These are phyloP conservation scores for Drosophila koepferae DNA, from an alignment of 2,888 invertebrate species.

Conservation along the genomic window DNA sequence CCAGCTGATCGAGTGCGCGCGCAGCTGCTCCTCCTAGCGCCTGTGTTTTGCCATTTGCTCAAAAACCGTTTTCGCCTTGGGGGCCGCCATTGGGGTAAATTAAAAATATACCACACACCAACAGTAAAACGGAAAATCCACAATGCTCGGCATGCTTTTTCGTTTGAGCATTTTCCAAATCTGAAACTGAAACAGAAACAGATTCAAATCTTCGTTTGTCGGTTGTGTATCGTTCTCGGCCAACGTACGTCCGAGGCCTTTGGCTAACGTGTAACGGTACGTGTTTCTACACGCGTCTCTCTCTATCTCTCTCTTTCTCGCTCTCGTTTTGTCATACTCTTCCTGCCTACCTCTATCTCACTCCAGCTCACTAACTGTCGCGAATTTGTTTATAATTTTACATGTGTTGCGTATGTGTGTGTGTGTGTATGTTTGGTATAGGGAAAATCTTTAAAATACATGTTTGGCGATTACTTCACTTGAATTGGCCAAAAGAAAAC, in stretches of 20 bases:
- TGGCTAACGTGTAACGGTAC: conserved; percentile 73
- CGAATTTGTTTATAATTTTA: conserved; percentile 75
- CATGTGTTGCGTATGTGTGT: conserved; percentile 20
- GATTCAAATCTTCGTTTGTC: conserved; percentile 84
- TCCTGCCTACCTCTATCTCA: conserved; percentile 16
- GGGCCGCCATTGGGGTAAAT: conserved; percentile 62
- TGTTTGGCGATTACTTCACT: conserved; percentile 45
- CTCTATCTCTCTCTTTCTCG: conserved; percentile 8
- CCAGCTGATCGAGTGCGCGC: conserved; percentile 61
- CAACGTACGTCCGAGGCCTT: conserved; percentile 45
- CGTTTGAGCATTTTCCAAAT: conserved; percentile 59
- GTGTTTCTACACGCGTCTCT: conserved; percentile 46
- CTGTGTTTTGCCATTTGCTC: conserved; percentile 63
- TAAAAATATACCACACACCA: conserved; percentile 64
- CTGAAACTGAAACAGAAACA: conserved; percentile 72
- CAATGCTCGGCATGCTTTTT: conserved; percentile 41
- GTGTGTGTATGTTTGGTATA: conserved; percentile 35
- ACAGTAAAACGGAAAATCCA: conserved; percentile 34
- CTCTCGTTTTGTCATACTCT: conserved; percentile 10
- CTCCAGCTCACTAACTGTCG: conserved; percentile 38
- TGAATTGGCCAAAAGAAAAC: conserved; percentile 36
- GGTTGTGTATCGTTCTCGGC: conserved; percentile 79
- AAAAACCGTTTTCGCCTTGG: conserved; percentile 41
- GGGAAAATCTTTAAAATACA: conserved; percentile 35
- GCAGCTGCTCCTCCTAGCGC: conserved; percentile 52